Evolutionary conservation across 2,797 vertebrate genomes (phyloP).

Genomic region (Aplochiton taeniatus): DNA sequence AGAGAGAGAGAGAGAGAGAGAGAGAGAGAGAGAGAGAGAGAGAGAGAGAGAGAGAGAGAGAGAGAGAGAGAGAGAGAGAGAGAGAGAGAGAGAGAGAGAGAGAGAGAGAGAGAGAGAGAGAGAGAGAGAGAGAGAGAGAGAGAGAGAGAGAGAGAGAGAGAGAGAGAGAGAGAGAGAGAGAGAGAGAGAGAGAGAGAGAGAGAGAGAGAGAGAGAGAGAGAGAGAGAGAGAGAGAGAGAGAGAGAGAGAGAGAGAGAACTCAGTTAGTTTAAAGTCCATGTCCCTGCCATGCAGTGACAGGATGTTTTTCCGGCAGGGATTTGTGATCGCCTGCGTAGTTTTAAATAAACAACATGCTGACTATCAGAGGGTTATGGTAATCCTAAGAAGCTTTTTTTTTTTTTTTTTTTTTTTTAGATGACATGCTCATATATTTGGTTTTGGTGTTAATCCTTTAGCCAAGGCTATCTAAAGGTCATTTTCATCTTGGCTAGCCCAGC

Average conservation of each 20-base stretch:
- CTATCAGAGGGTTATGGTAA: conserved; percentile 48
- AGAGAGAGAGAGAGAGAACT: conserved; percentile 39
- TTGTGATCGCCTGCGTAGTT: conserved; percentile 25
- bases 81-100: not conserved
- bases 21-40: not conserved
- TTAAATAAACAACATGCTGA: conserved; percentile 49
- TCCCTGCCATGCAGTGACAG: conserved; percentile 23
- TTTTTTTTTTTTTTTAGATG: conserved; percentile 50
- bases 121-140: not conserved
- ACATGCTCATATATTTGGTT: conserved; percentile 46
- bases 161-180: not conserved
- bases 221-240: not conserved
- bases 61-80: not conserved
- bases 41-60: not conserved
- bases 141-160: not conserved
- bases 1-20: not conserved
- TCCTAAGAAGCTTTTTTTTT: conserved; percentile 55
- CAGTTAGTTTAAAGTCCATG: conserved; percentile 49
- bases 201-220: not conserved
- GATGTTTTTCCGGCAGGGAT: conserved; percentile 32
- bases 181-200: not conserved
- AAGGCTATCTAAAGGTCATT: conserved; percentile 38
- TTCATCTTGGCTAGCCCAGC: too few species aligned
- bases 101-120: not conserved
- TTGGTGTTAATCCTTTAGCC: conserved; percentile 35